These are phyloP conservation scores for Reticulitermes lucifugus DNA, from an alignment of 2,888 invertebrate genomes.

Conservation along the genomic window DNA sequence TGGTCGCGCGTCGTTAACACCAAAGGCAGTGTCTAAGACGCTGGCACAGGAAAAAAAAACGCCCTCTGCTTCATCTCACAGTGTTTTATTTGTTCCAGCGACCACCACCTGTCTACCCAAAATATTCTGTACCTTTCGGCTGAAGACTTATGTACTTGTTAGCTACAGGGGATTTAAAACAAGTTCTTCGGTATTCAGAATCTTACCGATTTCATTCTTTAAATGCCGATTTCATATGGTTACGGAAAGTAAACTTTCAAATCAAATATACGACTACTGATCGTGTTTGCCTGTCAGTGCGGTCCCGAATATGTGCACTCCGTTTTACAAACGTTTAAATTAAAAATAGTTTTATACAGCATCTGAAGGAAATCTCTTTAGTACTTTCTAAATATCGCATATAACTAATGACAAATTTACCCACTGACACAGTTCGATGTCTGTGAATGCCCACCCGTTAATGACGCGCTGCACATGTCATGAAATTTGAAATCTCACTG, in stretches of 20 bases:
- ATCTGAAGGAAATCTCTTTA: no score
- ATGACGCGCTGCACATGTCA: no score
- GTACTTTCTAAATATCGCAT: no score
- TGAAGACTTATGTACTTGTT: neutral
- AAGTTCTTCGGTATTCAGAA: neutral
- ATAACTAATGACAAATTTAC: no score
- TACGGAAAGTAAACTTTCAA: neutral
- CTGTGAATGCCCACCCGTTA: no score
- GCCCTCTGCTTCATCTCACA: neutral
- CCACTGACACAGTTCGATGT: no score
- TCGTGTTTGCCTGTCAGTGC: no score
- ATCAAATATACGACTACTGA: no score
- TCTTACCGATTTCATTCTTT: neutral
- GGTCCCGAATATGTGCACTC: no score
- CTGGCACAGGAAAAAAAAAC: neutral
- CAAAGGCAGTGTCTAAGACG: neutral
- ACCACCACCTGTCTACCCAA: neutral
- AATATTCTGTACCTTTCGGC: neutral
- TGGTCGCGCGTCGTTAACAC: neutral
- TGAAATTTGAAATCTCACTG: no score
- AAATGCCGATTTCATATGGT: neutral
- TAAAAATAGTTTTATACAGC: no score
- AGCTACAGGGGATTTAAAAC: neutral
- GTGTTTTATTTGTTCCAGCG: conserved; percentile 8
- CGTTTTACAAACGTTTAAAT: no score